These are phyloP conservation scores for Coranthus polyacanthus DNA, from an alignment of 2,797 vertebrate genomes.

Conservation along the genomic window DNA sequence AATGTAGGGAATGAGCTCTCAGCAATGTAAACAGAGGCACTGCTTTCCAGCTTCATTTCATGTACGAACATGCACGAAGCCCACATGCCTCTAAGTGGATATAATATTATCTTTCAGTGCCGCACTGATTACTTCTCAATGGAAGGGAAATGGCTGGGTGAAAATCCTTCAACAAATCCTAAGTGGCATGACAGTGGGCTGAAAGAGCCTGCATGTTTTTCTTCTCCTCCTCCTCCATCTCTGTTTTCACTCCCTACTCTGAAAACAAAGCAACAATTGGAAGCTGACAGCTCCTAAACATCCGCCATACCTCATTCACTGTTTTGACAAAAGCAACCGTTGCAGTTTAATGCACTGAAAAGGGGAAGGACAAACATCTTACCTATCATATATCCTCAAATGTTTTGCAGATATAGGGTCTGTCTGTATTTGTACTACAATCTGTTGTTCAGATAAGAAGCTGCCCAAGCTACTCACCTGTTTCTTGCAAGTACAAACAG, in stretches of 20 bases:
- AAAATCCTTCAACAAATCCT: slow-evolving; percentile 84
- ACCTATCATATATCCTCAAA: slow-evolving; percentile 70
- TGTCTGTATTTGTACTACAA: slow-evolving; percentile 20
- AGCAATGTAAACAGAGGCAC: slow-evolving; percentile 73
- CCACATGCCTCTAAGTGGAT: slow-evolving; percentile 81
- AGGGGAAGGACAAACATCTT: slow-evolving; percentile 68
- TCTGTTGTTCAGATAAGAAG: slow-evolving; percentile 38
- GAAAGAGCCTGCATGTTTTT: slow-evolving; percentile 83
- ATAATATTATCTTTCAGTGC: slow-evolving; percentile 83
- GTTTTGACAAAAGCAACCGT: slow-evolving; percentile 78
- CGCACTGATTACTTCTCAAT: slow-evolving; percentile 82
- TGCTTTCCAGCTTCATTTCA: slow-evolving; percentile 68
- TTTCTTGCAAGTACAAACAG: slow-evolving; percentile 47
- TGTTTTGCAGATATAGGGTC: slow-evolving; percentile 50
- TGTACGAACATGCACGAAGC: slow-evolving; percentile 79
- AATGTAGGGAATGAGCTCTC: slow-evolving; percentile 52
- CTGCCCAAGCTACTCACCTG: slow-evolving; percentile 44
- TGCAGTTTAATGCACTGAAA: slow-evolving; percentile 68
- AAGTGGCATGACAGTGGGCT: slow-evolving; percentile 85
- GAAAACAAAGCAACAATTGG: slow-evolving; percentile 79
- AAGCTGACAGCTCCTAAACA: slow-evolving; percentile 75
- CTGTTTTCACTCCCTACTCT: slow-evolving; percentile 71
- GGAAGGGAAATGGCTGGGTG: slow-evolving; percentile 79
- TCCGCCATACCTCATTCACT: slow-evolving; percentile 73
- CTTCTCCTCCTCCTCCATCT: slow-evolving; percentile 72